Base-by-base conservation (phyloP, 2,888 invertebrate species). In the Latrodectus elegans region DNA sequence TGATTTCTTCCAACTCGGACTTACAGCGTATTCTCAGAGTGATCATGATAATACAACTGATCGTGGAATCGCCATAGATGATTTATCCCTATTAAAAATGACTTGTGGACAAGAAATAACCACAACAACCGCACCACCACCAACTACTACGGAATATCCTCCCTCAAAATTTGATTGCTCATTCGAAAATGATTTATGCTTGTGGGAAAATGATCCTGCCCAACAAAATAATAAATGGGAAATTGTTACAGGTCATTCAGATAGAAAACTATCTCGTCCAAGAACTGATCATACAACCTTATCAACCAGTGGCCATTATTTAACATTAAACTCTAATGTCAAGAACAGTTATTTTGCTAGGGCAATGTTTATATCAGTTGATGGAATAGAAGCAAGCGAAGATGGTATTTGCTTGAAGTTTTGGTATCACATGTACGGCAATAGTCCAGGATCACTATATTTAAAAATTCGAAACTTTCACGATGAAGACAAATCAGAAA, bases 351-450 rank as follows among this genome's bases (percentile, higher is more conserved):
- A 52, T 38, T 74, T 52, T 38, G 1, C 14, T 15, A 73, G 26
- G 64, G 84, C 75, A 49, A 81, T 52, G 15, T 49, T 84, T 6
- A 8, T 79, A 0, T 75, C 74, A 6, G 64, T 73, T 75, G 82
- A 89, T 67, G 78, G 87, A 10, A 67, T 88, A 4, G 67, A 82
- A 8, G 26, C 79, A 11, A 17, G 17, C 15, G 8, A 17, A 14
- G 88, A 87, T 9, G 88, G 84, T 6, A 52, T 80, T 26, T 90
- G 90, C 55, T 82, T 90, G n/a, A 79, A 87, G 49, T 90, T 90
- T 65, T 90, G 89, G 90, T 90, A 90, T 81, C 85, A 89, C 60
- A 89, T 90, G 73, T 82, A 87, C 26, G 90, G 90, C 14, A 82
- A 80, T 65, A 71, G 75, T 49, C 88, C 88, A 9, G 88, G 88